Percentiles rank a stretch among this genome's conserved stretches.
Evolutionary conservation across 2,113 vertebrate species (phyloP).

Genomic region (Thermophis baileyi): DNA sequence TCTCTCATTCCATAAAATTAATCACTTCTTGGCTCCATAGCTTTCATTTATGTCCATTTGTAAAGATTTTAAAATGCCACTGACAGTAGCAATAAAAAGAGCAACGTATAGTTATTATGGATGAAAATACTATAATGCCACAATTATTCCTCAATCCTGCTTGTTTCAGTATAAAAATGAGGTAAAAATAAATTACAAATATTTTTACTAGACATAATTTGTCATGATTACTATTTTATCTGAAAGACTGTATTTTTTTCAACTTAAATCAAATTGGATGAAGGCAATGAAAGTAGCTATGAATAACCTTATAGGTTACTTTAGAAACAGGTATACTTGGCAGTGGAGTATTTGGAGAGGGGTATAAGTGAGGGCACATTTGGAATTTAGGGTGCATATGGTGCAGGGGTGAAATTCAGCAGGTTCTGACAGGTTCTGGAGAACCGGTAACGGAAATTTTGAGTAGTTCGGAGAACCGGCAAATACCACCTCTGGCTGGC

Average conservation of each 20-base stretch:
- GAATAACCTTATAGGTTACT: not conserved
- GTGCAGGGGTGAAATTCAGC: no score
- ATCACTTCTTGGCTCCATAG: not conserved
- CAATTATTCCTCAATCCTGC: not conserved
- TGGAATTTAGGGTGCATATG: no score
- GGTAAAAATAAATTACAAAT: not conserved
- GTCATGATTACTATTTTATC: conserved; percentile 18
- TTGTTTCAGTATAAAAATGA: not conserved
- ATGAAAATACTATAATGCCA: not conserved
- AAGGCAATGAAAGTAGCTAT: not conserved
- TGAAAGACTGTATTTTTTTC: conserved; percentile 8
- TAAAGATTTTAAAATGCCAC: not conserved
- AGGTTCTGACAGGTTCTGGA: no score
- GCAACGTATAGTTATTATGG: not conserved
- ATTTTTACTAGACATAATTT: not conserved
- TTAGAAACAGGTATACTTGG: not conserved
- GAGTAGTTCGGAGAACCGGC: no score
- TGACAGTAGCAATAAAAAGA: not conserved
- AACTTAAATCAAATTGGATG: not conserved
- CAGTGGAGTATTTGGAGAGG: not conserved
- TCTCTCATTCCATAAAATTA: not conserved
- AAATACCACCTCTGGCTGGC: no score
- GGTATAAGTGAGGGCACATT: no score
- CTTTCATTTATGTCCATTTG: not conserved
- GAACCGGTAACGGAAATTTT: no score